Conservation (phyloP, 1,140 invertebrate genomes). For the Eciton burchellii region DNA sequence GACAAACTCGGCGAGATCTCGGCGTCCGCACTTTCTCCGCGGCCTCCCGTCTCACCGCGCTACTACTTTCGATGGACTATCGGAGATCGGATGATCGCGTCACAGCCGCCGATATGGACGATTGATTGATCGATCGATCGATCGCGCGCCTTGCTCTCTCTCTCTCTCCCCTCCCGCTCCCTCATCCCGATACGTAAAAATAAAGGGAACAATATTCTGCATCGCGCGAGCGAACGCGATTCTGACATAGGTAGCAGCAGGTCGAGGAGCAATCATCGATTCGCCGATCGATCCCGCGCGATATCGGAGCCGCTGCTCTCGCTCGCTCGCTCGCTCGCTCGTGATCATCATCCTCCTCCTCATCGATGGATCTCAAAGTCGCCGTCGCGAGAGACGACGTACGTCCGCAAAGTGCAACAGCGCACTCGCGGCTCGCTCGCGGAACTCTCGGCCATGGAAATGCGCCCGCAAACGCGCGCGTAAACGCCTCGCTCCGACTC, state of each 20-base stretch:
- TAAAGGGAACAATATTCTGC: not conserved
- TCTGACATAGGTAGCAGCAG: conserved; percentile 2
- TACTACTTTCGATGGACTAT: conserved; percentile 54
- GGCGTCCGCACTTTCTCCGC: conserved; percentile 36
- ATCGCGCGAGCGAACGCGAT: not conserved
- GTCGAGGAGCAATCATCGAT: not conserved
- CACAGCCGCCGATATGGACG: conserved; percentile 38
- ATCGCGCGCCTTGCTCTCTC: conserved; percentile 3
- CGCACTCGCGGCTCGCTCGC: too few relatives aligned
- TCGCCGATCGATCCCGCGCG: not conserved
- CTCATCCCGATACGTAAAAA: conserved; percentile 12
- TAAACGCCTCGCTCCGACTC: too few relatives aligned
- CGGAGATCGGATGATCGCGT: conserved; percentile 32
- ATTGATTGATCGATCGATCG: too few relatives aligned
- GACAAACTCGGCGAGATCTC: conserved; percentile 42
- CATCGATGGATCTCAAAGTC: too few relatives aligned
- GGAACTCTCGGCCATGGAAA: not conserved
- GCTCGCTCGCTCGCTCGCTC: not conserved
- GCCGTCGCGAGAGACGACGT: not conserved
- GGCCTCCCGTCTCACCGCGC: conserved; percentile 36
- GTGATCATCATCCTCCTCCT: too few relatives aligned
- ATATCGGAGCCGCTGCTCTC: conserved; percentile 21
- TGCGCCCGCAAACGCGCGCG: too few relatives aligned
- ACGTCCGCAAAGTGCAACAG: not conserved
- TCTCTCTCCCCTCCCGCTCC: too few relatives aligned